These are phyloP conservation scores for Gnathonemus echidnorhynchus DNA, from an alignment of 2,113 vertebrate genomes.

Conservation along the genomic window DNA sequence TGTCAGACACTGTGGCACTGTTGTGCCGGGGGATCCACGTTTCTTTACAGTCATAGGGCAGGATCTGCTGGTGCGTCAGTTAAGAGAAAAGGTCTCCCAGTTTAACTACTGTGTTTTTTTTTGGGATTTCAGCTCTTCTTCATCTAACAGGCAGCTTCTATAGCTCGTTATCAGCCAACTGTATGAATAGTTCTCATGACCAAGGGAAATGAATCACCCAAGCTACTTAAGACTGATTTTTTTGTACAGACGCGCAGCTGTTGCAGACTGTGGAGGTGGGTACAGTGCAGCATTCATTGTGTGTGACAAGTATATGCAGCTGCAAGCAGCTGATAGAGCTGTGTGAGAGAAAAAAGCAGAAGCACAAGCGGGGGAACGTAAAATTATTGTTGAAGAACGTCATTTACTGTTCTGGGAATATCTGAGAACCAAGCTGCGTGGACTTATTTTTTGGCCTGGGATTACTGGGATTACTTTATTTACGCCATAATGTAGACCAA, in stretches of 20 bases:
- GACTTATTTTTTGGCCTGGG: background rate
- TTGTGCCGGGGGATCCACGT: background rate
- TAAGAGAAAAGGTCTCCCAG: background rate
- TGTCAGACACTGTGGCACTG: background rate
- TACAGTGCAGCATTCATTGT: slow-evolving; percentile 2
- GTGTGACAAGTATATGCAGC: background rate
- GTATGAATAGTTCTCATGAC: slow-evolving; percentile 18
- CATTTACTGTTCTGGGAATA: background rate
- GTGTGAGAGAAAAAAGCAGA: background rate
- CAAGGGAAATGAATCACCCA: slow-evolving; percentile 17
- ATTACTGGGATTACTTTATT: background rate
- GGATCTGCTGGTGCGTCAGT: background rate
- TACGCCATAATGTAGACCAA: background rate
- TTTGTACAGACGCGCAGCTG: slow-evolving; percentile 30
- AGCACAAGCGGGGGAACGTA: background rate
- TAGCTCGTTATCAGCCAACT: background rate
- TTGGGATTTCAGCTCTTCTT: background rate
- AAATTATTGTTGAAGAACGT: background rate
- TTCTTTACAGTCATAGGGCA: background rate
- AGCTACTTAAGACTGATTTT: slow-evolving; percentile 23
- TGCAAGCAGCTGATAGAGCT: background rate
- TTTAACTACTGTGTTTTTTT: background rate
- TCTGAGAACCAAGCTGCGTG: background rate
- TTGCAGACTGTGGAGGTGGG: slow-evolving; percentile 17
- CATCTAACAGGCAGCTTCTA: background rate